Evolutionary conservation across 2,113 vertebrate species (phyloP).

Genomic region (Oncorhynchus tshawytscha): DNA sequence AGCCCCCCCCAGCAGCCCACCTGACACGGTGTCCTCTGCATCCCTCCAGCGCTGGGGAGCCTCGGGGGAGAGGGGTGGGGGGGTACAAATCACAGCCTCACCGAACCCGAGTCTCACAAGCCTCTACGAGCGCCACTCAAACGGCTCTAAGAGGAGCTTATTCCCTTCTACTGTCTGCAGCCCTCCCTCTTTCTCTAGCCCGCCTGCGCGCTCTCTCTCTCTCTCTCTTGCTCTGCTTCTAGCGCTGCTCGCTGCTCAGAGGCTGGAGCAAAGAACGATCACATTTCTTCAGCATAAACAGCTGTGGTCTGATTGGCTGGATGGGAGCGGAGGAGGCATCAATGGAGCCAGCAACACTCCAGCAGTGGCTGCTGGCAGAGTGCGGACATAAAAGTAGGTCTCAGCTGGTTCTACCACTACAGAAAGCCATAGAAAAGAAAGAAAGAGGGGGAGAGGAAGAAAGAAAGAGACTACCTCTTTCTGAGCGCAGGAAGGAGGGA

Average conservation of each 20-base stretch:
- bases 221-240: too few species aligned
- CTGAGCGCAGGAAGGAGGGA: slow-evolving; percentile 80
- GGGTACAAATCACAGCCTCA: slow-evolving; percentile 41
- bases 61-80: slow-evolving; percentile 11
- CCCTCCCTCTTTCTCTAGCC: slow-evolving; percentile 18
- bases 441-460: background rate
- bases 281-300: slow-evolving; percentile 49
- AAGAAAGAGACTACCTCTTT: slow-evolving; percentile 66
- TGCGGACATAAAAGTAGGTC: slow-evolving; percentile 67
- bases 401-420: slow-evolving; percentile 51
- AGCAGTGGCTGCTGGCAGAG: slow-evolving; percentile 41
- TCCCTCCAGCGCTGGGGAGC: slow-evolving; percentile 11
- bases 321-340: slow-evolving; percentile 33
- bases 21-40: slow-evolving; percentile 53
- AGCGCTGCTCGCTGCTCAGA: background rate
- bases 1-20: slow-evolving; percentile 44
- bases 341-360: background rate
- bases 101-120: slow-evolving; percentile 43
- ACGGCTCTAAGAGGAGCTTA: slow-evolving; percentile 28
- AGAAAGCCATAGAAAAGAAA: slow-evolving; percentile 34
- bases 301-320: slow-evolving; percentile 32
- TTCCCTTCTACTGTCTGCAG: slow-evolving; percentile 43
- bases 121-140: slow-evolving; percentile 37
- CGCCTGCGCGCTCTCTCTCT: too few species aligned
- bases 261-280: slow-evolving; percentile 13